Base-by-base conservation (phyloP, 2,797 vertebrate species). In the Hypotaenidia okinawae region DNA sequence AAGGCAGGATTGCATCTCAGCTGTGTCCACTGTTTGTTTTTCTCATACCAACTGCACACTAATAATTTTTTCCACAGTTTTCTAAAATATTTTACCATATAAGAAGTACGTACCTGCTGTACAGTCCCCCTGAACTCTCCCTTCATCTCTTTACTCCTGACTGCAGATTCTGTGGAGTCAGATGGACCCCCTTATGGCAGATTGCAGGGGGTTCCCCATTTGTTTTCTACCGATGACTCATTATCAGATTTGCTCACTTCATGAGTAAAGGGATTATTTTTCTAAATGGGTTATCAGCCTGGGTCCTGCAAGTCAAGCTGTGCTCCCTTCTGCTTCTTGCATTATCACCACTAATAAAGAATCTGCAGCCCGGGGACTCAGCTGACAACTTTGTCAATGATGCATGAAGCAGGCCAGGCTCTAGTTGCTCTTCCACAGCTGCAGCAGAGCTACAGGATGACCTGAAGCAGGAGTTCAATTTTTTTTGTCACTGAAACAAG, bases 261-360 rank as follows among this genome's bases (percentile, higher is more conserved):
- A 83, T 94, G 78, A 90, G 39, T 70, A 94, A 89, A 94, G 10
- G 37, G 28, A 85, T 94, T 76, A 51, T 92, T 96, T 96, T 91
- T 91, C 74, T 24, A 14, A 89, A 82, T 64, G 68, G 14, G 73
- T 72, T 73, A 77, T 87, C 68, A 87, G 43, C 43, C 73, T 95
- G 63, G 41, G 58, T 68, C 55, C 52, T 85, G 57, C 62, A 94
- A 82, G 59, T 92, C 92, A 95, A 95, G 70, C 88, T 97, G 88
- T 91, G 90, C 45, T 94, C 52, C 88, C 84, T 93, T 96, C 90
- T 95, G 92, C 52, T 94, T 91, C 80, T 96, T 4, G 0, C 35
- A 68, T 95, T 93, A 89, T 93, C 69, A 79, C 37, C 66, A 85
- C 88, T 45, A 74, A 90, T 94, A 95, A 95, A 91, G 64, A 97